Percentiles rank a stretch among this genome's conserved stretches.
Evolutionary conservation across 1,140 invertebrate species (phyloP).

Genomic region (Dinothrombium tinctorium): DNA sequence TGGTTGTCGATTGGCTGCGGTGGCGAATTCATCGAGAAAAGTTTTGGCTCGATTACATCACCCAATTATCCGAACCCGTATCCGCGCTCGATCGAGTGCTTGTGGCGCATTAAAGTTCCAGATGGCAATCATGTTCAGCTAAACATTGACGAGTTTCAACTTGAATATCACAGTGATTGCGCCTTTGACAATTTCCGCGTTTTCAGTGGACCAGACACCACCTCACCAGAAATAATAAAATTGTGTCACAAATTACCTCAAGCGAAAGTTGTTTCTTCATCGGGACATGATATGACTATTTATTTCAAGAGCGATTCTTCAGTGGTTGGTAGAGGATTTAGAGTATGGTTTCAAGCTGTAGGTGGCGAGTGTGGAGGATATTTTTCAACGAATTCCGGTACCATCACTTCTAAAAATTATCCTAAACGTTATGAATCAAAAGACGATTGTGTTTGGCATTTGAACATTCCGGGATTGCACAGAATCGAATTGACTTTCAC

Average conservation of each 20-base stretch:
- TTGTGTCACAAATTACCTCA: conserved; percentile 35
- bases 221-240: conserved; percentile 42
- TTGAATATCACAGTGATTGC: conserved; percentile 37
- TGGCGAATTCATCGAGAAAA: conserved; percentile 27
- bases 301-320: conserved; percentile 41
- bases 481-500: conserved; percentile 34
- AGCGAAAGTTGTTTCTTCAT: conserved; percentile 34
- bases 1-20: conserved; percentile 27
- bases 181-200: conserved; percentile 53
- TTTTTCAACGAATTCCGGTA: conserved; percentile 32
- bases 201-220: conserved; percentile 41
- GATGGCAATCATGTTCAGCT: conserved; percentile 40
- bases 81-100: conserved; percentile 36
- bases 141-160: conserved; percentile 38
- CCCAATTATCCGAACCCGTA: conserved; percentile 48
- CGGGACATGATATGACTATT: conserved; percentile 38
- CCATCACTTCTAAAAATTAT: conserved; percentile 57
- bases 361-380: conserved; percentile 48
- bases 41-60: conserved; percentile 40
- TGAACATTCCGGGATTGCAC: conserved; percentile 44
- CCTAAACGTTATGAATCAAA: conserved; percentile 38
- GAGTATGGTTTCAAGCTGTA: conserved; percentile 40
- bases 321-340: conserved; percentile 32
- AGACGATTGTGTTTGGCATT: conserved; percentile 50
- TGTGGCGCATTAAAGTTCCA: conserved; percentile 43